Percentiles rank a stretch among this genome's conserved stretches.
phyloP scores from a whole-genome alignment of 35 echinoderm and acorn worm species.

The Hemicentrotus pulcherrimus region DNA sequence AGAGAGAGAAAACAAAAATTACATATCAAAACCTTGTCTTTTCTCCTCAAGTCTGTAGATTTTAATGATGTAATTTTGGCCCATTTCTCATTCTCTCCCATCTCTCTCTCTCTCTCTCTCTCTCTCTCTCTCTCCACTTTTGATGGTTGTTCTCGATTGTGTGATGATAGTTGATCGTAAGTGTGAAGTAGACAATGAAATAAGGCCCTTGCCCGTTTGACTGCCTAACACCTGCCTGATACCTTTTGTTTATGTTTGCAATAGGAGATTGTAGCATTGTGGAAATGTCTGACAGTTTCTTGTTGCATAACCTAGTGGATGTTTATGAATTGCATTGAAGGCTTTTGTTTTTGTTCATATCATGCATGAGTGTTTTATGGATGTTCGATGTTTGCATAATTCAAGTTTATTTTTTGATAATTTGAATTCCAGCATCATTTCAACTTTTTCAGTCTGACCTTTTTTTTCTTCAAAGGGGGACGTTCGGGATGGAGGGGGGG shows the following conservation, averaged over 20 bases:
- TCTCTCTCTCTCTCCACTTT: not conserved
- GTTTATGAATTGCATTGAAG: not conserved
- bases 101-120: slow-evolving; percentile 5
- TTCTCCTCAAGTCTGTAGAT: not conserved
- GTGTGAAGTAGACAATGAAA: not conserved
- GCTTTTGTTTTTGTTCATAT: not conserved
- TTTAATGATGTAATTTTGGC: not conserved
- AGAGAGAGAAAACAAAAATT: not conserved
- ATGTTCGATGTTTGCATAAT: not conserved
- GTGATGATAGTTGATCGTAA: slow-evolving; percentile 3
- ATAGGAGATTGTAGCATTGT: not conserved
- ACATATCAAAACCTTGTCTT: not conserved
- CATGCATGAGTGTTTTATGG: not conserved
- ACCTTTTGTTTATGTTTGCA: not conserved
- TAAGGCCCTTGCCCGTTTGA: not conserved
- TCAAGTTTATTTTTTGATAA: not conserved
- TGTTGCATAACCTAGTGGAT: not conserved
- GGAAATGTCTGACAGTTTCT: not conserved
- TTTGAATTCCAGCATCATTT: not conserved
- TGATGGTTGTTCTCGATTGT: not conserved
- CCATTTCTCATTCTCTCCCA: not conserved
- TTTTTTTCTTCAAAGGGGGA: too few relatives aligned
- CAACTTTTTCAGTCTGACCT: not conserved
- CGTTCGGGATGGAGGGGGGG: too few relatives aligned
- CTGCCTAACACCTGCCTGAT: not conserved